Conservation (phyloP, 2,888 invertebrate species). For the Cheiracanthium punctorium region DNA sequence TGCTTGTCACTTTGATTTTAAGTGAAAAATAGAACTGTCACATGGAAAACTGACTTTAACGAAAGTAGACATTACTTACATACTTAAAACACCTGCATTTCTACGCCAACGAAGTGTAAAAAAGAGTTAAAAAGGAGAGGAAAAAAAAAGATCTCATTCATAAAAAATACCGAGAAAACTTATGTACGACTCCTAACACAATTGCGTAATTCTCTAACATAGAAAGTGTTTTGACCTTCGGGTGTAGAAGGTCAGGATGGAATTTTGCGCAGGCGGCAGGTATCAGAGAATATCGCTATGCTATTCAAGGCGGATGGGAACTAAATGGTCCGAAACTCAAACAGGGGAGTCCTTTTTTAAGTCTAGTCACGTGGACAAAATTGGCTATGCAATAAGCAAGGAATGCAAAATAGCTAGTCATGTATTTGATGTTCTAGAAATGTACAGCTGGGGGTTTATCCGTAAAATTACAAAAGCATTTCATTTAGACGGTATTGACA, state of each 20-base stretch:
- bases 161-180: neutral
- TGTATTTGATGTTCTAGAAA: neutral
- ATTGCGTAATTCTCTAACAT: constrained; percentile 56
- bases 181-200: constrained; percentile 48
- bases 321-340: neutral
- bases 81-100: neutral
- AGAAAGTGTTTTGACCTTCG: constrained; percentile 58
- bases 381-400: neutral
- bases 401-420: neutral
- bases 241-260: constrained; percentile 49
- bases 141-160: neutral
- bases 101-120: neutral
- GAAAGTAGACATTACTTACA: neutral
- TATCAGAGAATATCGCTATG: neutral
- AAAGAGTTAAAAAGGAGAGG: too few species aligned
- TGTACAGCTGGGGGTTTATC: neutral
- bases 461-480: neutral
- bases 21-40: neutral
- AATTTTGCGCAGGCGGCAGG: constrained; percentile 4
- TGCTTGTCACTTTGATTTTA: neutral
- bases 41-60: neutral
- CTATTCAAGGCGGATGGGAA: neutral
- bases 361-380: neutral
- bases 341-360: neutral
- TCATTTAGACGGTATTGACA: too few species aligned